Base-by-base conservation (phyloP, 1,140 invertebrate species). In the Kradibia gibbosae region DNA sequence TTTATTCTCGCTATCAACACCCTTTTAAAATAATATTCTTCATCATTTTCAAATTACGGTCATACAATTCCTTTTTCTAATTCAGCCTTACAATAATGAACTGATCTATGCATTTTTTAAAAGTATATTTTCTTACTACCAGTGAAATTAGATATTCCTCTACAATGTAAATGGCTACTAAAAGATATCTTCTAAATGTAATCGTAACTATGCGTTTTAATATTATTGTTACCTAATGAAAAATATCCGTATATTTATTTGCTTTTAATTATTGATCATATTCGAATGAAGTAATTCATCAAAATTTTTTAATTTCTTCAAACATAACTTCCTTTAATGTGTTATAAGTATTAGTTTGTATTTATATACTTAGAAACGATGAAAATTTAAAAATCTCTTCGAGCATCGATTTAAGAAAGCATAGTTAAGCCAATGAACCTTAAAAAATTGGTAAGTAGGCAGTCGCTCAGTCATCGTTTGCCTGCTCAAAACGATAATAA, bases 381-480 rank as follows among this genome's bases (percentile, higher is more conserved):
- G 53, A 65, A 70, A 42, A 45, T 45, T 70, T 70, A 25, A 22
- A 71, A 50, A 72, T 74, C 34, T n/a, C n/a, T n/a, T 65, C 13
- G 53, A 45, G 25, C 3, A 57, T 76, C 39, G 80, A 81, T 76
- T 70, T n/a, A 45, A 7, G 73, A 48, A 62, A 45, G 71, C 72
- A 76, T 39, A 70, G 15, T 50, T 36, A 55, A 57, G 42, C 0
- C 8, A n/a, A 60, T 75, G n/a, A 67, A 28, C 70, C 71, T 74
- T 62, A 25, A 50, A 74, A 74, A 80, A 80, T 39, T 42, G 4
- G 45, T 28, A 20, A 67, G 79, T 53, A 74, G 62, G 22, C 20
- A 80, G 22, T 77, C 73, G 80, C 80, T 72, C 65, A 77, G 74
- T 82, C 80, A 82, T 82, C 80, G 73, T 53, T 25, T 48, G 62